Conservation (phyloP, 2,888 invertebrate genomes). For the Nipponacmea schrenckii region DNA sequence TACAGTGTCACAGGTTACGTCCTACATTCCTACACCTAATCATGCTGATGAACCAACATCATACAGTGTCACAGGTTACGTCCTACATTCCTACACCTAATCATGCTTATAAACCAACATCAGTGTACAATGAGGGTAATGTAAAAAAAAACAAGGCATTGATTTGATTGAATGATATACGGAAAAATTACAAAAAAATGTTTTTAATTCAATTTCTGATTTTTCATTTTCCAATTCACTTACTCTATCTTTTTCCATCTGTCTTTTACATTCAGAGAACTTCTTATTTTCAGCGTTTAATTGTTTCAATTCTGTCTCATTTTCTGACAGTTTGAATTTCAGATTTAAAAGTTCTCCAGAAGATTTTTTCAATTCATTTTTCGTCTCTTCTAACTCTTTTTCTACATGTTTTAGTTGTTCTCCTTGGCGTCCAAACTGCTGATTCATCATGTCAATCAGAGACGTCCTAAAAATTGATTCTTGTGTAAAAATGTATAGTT, state of each 20-base stretch:
- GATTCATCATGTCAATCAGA: constrained; percentile 7
- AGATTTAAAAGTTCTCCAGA: constrained; percentile 10
- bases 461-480: too few relatives aligned
- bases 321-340: too few relatives aligned
- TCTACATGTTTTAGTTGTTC: background rate
- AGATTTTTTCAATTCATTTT: constrained; percentile 1
- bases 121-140: too few relatives aligned
- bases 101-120: background rate
- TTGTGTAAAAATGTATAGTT: too few relatives aligned
- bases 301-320: constrained; percentile 17
- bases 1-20: too few relatives aligned
- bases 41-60: too few relatives aligned
- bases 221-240: constrained; percentile 9
- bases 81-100: background rate
- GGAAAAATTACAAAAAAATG: constrained; percentile 22
- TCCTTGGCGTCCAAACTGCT: constrained; percentile 8
- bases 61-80: too few relatives aligned
- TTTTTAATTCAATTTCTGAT: too few relatives aligned
- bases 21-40: too few relatives aligned
- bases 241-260: constrained; percentile 20
- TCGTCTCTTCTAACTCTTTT: background rate
- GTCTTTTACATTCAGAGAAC: constrained; percentile 19
- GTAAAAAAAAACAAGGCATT: background rate
- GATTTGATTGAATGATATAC: constrained; percentile 26
- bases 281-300: constrained; percentile 13